Percentiles rank a stretch among this genome's conserved stretches.
These are phyloP conservation scores for Antechinus stuartii DNA, from an alignment of 2,113 vertebrate genomes.

Conservation along the genomic window DNA sequence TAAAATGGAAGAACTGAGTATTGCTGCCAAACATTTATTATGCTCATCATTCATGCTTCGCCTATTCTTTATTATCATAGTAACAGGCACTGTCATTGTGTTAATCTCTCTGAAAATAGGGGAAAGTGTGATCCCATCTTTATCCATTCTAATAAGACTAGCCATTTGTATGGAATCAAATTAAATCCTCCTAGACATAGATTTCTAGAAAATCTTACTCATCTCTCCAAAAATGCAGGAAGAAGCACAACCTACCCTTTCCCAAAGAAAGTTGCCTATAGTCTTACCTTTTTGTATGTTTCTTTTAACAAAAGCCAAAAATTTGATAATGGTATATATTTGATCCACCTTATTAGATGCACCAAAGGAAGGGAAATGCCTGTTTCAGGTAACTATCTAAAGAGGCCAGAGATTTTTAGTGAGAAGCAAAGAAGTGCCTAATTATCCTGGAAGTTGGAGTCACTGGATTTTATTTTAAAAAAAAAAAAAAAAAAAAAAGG, in stretches of 20 bases:
- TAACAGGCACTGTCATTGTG: background rate
- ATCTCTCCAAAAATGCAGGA: background rate
- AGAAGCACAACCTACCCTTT: background rate
- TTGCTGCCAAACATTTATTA: too few species aligned
- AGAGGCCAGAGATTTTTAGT: background rate
- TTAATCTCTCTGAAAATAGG: background rate
- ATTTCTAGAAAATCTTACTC: background rate
- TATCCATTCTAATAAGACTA: background rate
- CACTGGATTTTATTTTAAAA: too few species aligned
- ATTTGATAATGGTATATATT: background rate
- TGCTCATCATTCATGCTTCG: background rate
- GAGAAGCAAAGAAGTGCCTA: background rate
- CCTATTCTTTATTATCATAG: background rate
- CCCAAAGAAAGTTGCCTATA: background rate
- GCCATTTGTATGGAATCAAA: background rate
- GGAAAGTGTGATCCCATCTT: background rate
- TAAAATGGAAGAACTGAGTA: background rate
- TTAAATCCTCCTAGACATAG: background rate
- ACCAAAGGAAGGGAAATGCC: background rate
- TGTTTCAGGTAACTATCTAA: background rate
- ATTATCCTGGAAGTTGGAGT: background rate
- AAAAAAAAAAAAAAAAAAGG: background rate
- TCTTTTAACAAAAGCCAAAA: background rate
- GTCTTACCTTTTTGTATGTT: background rate
- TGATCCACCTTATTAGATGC: rapidly evolving